These are phyloP conservation scores for Malthinus flaveolus DNA, from an alignment of 2,888 invertebrate species.

Conservation along the genomic window DNA sequence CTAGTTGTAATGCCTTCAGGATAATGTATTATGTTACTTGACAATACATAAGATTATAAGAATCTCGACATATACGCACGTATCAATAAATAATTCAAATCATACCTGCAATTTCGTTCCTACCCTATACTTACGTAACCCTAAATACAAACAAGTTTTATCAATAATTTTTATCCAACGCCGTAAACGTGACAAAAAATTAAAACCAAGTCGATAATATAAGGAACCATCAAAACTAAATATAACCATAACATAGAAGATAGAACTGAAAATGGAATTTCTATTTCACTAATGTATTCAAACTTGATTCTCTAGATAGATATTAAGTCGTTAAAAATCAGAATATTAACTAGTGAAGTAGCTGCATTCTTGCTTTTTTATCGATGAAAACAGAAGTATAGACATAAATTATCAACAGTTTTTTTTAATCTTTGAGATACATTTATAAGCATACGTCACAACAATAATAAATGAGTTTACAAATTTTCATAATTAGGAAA, in stretches of 20 bases:
- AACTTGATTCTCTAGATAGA: slow-evolving; percentile 14
- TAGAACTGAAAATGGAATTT: slow-evolving; percentile 16
- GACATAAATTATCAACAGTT: slow-evolving; percentile 8
- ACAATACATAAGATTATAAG: too few species aligned
- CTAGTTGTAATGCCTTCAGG: too few species aligned
- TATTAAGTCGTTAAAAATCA: slow-evolving; percentile 15
- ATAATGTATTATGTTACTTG: too few species aligned
- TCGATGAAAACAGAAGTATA: slow-evolving; percentile 9
- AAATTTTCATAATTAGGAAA: slow-evolving; percentile 4
- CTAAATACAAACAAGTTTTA: too few species aligned
- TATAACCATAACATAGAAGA: neutral
- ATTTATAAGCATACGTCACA: neutral
- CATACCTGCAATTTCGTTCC: too few species aligned
- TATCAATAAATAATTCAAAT: too few species aligned
- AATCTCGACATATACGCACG: too few species aligned
- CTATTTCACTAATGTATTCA: slow-evolving; percentile 14
- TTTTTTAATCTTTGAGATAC: slow-evolving; percentile 6
- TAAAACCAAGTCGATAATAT: too few species aligned
- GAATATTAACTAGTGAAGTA: slow-evolving; percentile 12
- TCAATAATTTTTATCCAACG: too few species aligned
- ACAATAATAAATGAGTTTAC: slow-evolving; percentile 1
- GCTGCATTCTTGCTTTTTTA: slow-evolving; percentile 5
- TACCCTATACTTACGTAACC: too few species aligned
- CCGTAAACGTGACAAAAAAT: too few species aligned
- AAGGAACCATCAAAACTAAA: too few species aligned